Conservation (phyloP, 2,888 invertebrate species). For the Scaptomyza reducta region DNA sequence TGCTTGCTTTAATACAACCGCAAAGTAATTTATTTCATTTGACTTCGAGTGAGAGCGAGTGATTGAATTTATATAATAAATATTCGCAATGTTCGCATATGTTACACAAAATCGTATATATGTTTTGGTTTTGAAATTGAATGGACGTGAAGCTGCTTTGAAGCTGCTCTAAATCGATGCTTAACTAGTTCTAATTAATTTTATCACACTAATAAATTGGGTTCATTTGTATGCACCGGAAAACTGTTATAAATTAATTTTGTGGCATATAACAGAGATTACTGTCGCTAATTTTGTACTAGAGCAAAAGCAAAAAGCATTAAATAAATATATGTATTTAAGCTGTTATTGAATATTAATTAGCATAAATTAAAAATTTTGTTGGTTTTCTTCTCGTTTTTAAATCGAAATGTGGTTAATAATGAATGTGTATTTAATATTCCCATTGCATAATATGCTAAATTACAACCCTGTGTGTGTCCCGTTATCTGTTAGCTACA, state of each 20-base stretch:
- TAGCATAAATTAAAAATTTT: slow-evolving; percentile 69
- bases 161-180: slow-evolving; percentile 12
- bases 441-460: slow-evolving; percentile 20
- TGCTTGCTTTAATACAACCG: slow-evolving; percentile 1
- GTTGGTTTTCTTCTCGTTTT: slow-evolving; percentile 21
- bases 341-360: slow-evolving; percentile 71
- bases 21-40: neutral
- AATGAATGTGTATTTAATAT: slow-evolving; percentile 18
- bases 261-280: slow-evolving; percentile 52
- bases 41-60: neutral
- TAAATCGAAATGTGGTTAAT: slow-evolving; percentile 27
- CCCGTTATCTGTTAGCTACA: neutral
- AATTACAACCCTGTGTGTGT: slow-evolving; percentile 24
- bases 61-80: slow-evolving; percentile 4
- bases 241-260: slow-evolving; percentile 44
- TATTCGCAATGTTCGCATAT: neutral
- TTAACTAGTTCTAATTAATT: slow-evolving; percentile 68
- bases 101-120: neutral
- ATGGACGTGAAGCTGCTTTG: slow-evolving; percentile 2
- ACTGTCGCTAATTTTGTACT: slow-evolving; percentile 43
- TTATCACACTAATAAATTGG: slow-evolving; percentile 41
- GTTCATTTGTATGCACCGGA: slow-evolving; percentile 30
- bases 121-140: slow-evolving; percentile 14
- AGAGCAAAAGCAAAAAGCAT: neutral
- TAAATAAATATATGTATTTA: slow-evolving; percentile 34